These are phyloP conservation scores for Drosophila triauraria DNA, from an alignment of 1,140 invertebrate species.

Conservation along the genomic window DNA sequence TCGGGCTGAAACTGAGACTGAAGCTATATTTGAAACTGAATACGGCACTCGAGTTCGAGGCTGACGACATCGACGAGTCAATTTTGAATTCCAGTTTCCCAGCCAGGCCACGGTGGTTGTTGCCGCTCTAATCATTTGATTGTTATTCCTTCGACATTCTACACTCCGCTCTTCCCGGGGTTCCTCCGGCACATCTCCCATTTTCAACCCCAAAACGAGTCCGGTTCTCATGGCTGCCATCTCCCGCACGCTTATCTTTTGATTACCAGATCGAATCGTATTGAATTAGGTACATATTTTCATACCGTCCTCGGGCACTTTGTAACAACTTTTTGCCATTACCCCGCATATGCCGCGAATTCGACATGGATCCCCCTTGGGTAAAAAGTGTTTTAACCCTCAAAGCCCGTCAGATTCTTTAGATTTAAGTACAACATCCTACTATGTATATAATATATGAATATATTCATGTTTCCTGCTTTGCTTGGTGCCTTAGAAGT, in stretches of 20 bases:
- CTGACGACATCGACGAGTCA: conserved; percentile 68
- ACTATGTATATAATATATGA: neutral
- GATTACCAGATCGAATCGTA: conserved; percentile 78
- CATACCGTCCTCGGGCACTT: conserved; percentile 23
- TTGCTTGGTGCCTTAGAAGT: neutral
- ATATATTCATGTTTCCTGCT: neutral
- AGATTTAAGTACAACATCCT: neutral
- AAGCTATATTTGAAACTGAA: conserved; percentile 18
- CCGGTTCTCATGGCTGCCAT: conserved; percentile 44
- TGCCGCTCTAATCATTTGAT: conserved; percentile 72
- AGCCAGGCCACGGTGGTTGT: conserved; percentile 51
- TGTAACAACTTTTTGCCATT: conserved; percentile 48
- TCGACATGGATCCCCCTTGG: conserved; percentile 24
- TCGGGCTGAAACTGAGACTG: conserved; percentile 1
- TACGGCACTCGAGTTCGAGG: conserved; percentile 19
- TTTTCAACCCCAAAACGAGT: conserved; percentile 9
- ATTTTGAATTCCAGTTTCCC: conserved; percentile 74
- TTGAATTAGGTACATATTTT: conserved; percentile 75
- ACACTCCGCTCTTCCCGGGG: conserved; percentile 47
- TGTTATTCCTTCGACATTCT: conserved; percentile 76
- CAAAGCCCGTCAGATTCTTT: neutral
- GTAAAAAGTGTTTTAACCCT: conserved; percentile 16
- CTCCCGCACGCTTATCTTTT: conserved; percentile 67
- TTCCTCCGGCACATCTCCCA: conserved; percentile 27
- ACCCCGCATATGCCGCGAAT: conserved; percentile 44